A percentile compares a stretch with the other conserved stretches of the same genome.
Conservation (phyloP, 2,888 invertebrate species). For the Diaphora mendica region DNA sequence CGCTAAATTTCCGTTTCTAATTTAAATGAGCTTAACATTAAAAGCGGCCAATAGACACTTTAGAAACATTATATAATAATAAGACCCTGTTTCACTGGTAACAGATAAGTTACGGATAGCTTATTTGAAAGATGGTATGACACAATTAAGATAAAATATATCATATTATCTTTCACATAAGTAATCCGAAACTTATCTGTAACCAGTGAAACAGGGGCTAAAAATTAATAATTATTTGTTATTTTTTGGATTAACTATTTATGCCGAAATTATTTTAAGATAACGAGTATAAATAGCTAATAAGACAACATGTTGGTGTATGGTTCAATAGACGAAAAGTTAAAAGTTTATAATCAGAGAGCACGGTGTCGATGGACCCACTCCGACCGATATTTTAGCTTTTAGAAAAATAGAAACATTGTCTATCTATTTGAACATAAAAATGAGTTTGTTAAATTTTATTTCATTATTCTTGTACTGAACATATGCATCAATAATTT, state of each 20-base stretch:
- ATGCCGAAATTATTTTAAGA: not conserved
- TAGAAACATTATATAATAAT: not conserved
- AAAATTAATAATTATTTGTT: not conserved
- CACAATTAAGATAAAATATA: no score
- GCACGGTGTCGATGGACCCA: not conserved
- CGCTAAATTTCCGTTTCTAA: not conserved
- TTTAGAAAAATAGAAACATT: not conserved
- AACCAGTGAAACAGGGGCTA: not conserved
- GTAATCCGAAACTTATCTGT: no score
- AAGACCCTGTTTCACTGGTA: no score
- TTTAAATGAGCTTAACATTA: constrained; percentile 1
- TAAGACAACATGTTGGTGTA: not conserved
- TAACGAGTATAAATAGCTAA: not conserved
- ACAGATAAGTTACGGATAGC: no score
- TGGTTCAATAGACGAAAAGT: not conserved
- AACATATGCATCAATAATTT: not conserved
- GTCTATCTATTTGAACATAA: not conserved
- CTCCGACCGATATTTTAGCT: not conserved
- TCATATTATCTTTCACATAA: no score
- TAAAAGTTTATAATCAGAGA: not conserved
- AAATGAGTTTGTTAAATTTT: not conserved
- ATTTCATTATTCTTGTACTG: not conserved
- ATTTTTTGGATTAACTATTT: not conserved
- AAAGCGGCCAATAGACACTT: not conserved
- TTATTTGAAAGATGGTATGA: no score